Base-by-base conservation (phyloP, 2,888 invertebrate genomes). In the Dioctria rufipes region DNA sequence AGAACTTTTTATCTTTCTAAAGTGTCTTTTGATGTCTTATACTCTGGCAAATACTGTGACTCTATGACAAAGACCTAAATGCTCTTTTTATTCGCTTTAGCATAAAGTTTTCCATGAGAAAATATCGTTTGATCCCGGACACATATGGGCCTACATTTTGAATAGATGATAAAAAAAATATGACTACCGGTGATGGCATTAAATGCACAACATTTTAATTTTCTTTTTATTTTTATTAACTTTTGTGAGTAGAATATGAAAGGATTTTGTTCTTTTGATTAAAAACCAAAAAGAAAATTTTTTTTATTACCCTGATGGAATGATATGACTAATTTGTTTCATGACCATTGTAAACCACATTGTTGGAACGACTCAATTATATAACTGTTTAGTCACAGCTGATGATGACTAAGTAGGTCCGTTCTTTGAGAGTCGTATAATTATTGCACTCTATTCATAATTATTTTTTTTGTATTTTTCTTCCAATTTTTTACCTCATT, bases 71-170 rank as follows among this genome's bases (percentile, higher is more conserved):
- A 42, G 58, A 25, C 40, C 58, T 73, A 73, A 73, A 73, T 73
- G 73, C 58, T 73, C 73, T 42, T 73, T 73, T 60, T 58, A 60
- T 60, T 42, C 73, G 25, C 73, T 73, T 73, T 11, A 42, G 9
- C 4, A 54, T 11, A 54, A 11, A 58, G 6, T 5, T 61, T 25
- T 51, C 51, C 37, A 37, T 39, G 5, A 25, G 61, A 3, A 54
- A 73, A 73, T 40, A 58, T 11, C 37, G 73, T 73, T 73, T 73
- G 73, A 73, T 51, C 54, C 5, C n/a, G 60, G 5, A 5, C 60
- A 5, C 25, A 25, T 25, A 25, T 25, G 25, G 4, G 40, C 40
- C 25, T 3, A 5, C 11, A 8, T 11, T 65, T 65, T 65, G n/a
- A 43, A 46, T 46, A 25, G 25, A 42, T 46, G 67, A n/a, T 13